Conservation (phyloP, 2,113 vertebrate species). For the Mellivora capensis region DNA sequence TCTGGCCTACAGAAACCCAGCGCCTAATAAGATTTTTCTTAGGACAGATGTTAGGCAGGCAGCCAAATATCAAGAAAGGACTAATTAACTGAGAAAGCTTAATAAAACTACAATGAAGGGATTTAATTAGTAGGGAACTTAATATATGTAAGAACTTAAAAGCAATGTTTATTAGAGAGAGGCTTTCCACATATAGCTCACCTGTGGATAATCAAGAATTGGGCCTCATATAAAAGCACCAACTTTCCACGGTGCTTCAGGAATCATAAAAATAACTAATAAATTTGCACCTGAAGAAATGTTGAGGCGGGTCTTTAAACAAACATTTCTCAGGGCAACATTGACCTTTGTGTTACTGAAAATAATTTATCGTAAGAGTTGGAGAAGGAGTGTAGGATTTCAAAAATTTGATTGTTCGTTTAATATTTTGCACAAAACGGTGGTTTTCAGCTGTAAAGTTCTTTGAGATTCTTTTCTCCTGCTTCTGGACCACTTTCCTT, state of each 20-base stretch:
- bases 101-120: slow-evolving; percentile 31
- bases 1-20: background rate
- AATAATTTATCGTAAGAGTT: background rate
- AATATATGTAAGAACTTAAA: background rate
- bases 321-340: background rate
- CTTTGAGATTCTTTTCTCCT: background rate
- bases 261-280: slow-evolving; percentile 39
- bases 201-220: background rate
- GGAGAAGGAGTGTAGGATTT: background rate
- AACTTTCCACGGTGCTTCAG: background rate
- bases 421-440: background rate
- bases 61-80: background rate
- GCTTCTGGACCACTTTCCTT: background rate
- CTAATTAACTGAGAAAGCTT: slow-evolving; percentile 41
- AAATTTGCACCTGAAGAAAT: background rate
- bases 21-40: background rate
- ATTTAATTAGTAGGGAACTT: background rate
- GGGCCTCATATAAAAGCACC: background rate
- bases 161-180: background rate
- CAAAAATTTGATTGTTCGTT: background rate
- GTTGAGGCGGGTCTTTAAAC: background rate
- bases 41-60: background rate
- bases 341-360: background rate
- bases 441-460: background rate
- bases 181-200: background rate